phyloP scores from a whole-genome alignment of 2,888 invertebrate species.

The Trichogramma dendrolimi region DNA sequence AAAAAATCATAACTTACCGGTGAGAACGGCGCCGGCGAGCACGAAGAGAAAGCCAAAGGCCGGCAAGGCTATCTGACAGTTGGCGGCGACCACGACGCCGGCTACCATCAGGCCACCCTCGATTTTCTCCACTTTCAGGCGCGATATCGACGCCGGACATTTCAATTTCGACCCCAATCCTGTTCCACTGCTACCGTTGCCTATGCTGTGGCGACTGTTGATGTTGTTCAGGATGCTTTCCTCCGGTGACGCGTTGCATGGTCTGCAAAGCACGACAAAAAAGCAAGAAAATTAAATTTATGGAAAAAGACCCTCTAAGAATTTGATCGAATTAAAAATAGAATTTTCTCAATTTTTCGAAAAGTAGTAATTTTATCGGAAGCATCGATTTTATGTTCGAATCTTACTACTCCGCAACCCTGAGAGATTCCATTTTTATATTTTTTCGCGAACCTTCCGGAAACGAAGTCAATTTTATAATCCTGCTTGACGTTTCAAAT shows the following conservation, averaged over 20 bases:
- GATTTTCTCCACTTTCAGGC: constrained; percentile 70
- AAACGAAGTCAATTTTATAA: too few species aligned
- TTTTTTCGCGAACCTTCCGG: too few species aligned
- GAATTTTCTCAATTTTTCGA: too few species aligned
- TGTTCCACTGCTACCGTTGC: constrained; percentile 26
- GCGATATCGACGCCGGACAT: constrained; percentile 67
- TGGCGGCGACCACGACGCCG: constrained; percentile 72
- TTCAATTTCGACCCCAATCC: constrained; percentile 39
- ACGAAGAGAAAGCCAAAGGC: constrained; percentile 74
- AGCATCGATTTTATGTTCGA: too few species aligned
- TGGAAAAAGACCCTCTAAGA: neutral
- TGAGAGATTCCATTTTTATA: too few species aligned
- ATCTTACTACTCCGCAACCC: too few species aligned
- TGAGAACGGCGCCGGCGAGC: constrained; percentile 71
- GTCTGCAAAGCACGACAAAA: constrained; percentile 50
- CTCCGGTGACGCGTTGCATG: constrained; percentile 61
- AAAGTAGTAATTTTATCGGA: too few species aligned
- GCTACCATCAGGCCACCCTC: constrained; percentile 74
- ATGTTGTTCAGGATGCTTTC: constrained; percentile 49
- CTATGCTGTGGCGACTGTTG: too few species aligned
- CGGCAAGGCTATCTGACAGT: constrained; percentile 73
- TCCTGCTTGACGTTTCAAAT: too few species aligned
- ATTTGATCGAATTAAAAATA: too few species aligned
- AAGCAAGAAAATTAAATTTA: constrained; percentile 9
- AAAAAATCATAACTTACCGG: constrained; percentile 55